Evolutionary conservation across 2,797 vertebrate species (phyloP), one percentile per base, ranked within the genome.

Genomic region (Lepilemur septentrionalis): DNA sequence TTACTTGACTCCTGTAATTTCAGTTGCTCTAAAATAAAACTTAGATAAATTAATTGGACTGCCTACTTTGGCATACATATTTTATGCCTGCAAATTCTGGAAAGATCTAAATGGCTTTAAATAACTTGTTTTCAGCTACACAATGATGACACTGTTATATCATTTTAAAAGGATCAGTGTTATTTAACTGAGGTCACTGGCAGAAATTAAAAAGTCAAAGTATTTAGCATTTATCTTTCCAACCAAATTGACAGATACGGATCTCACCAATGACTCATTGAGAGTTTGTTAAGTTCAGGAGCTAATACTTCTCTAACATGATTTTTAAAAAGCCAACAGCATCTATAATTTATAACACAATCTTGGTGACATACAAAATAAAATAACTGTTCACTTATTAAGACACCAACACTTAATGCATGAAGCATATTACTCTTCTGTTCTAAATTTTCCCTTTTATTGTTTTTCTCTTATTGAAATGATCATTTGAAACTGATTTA

Each of bases 11-110:
- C 96, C 97, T 91, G 83, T 93, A 95, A 94, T 97, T 83, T 93
- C 95, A 96, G 87, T 97, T 96, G 96, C 95, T 98, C 87, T 96
- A 95, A 97, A 97, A 97, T 97, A 97, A 98, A 98, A 97, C 94
- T 97, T 96, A 97, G 97, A 92, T 73, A 46, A 48, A 96, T 79
- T 93, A 23, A 43, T n/a, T 61, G n/a, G 63, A 32, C 52, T 72
- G 65, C 52, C 70, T 72, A 25, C 52, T 67, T 46, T 75, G 90
- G 75, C 35, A 57, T 70, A 15, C 1, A 20, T 61, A 82, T 88
- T 87, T 88, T 86, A 84, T 38, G 28, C 8, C 67, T 72, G 43
- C 7, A 72, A 52, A 91, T 92, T 95, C 35, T 38, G 20, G 50
- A 75, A 7, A 80, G 38, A 61, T 65, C 41, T 35, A 67, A 85